Base-by-base conservation (phyloP, 2,113 vertebrate species). In the Eubucco bourcierii region DNA sequence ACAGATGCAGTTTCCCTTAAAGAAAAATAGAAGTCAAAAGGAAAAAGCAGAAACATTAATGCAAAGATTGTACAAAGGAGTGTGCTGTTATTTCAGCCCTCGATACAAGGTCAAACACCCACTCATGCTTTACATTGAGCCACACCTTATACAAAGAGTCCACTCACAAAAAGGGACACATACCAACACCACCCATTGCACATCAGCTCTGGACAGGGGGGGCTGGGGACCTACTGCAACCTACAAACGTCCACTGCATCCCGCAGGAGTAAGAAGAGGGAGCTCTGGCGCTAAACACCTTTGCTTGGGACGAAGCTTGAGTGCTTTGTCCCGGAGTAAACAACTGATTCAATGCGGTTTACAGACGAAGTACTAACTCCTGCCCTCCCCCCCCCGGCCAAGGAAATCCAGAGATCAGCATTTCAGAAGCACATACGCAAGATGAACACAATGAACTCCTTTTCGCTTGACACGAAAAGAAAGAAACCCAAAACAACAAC, bases 1-100 rank as follows among this genome's bases (percentile, higher is more conserved):
- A 93, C 91, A 93, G 95, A 93, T 90, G 93, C 95, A 93, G 95
- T 89, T 95, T 96, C 90, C 90, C 89, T 94, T 77, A 93, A 94
- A 90, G 93, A 92, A 94, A 96, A 96, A 95, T 56, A 73, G 78
- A 90, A 95, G 81, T 92, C 84, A 91, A 93, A 93, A 50, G 47
- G 86, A 75, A 96, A 96, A 92, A 90, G 94, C 95, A 80, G 95
- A 76, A 93, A 87, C 82, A 87, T 76, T 77, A 72, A 91, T 82
- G 90, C 93, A 81, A 84, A 88, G 94, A 80, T 92, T 64, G 90
- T 95, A 91, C 88, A 87, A 92, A 96, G 95, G 95, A 96, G 94
- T 84, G 88, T 80, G 94, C 95, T 93, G 95, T 88, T 93, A 90
- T 90, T 90, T 93, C 91, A 94, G 94, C 89, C 92, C 87, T 92